Evolutionary conservation across 2,888 invertebrate genomes (phyloP), one percentile per base, ranked within the genome.

Genomic region (Thera obeliscata): DNA sequence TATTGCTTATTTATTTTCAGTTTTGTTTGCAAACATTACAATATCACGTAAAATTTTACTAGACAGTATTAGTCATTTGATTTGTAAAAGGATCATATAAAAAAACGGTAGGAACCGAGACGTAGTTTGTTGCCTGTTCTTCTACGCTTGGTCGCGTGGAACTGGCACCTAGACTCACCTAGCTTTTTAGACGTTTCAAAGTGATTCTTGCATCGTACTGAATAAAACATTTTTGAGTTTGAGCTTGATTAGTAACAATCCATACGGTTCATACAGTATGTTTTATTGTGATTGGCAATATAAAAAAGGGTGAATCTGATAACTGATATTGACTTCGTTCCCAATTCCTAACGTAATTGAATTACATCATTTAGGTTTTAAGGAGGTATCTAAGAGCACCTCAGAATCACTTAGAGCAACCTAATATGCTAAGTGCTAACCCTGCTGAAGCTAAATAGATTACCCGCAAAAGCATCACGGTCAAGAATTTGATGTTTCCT

Each of bases 401-500:
- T 48, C 59, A 52, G 49, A 63, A 57, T 57, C 41, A 52, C 57
- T 22, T 56, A 43, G 3, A 8, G 52, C 43, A 52, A 52, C 52
- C 22, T 56, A 56, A 60, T 46, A 46, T 38, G 41, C 50, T 52
- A 58, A 48, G 54, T 62, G 57, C 55, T 43, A 61, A 61, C 58
- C 61, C 38, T 52, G 58, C 33, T 61, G 57, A 49, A 59, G 58
- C 38, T 61, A 61, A 58, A 70, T 66, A 69, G 65, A 67, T 67
- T 67, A 54, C 64, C 57, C 61, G 64, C 63, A 62, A 66, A 67
- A 57, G 55, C 61, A n/a, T n/a, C n/a, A n/a, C n/a, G n/a, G n/a
- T n/a, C n/a, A n/a, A n/a, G n/a, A n/a, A n/a, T n/a, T n/a, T n/a
- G n/a, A n/a, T n/a, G n/a, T n/a, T n/a, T n/a, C n/a, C n/a, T n/a